Percentiles rank a stretch among this genome's conserved stretches.
Conservation (phyloP, 2,888 invertebrate species). For the Tuberolachnus salignus region DNA sequence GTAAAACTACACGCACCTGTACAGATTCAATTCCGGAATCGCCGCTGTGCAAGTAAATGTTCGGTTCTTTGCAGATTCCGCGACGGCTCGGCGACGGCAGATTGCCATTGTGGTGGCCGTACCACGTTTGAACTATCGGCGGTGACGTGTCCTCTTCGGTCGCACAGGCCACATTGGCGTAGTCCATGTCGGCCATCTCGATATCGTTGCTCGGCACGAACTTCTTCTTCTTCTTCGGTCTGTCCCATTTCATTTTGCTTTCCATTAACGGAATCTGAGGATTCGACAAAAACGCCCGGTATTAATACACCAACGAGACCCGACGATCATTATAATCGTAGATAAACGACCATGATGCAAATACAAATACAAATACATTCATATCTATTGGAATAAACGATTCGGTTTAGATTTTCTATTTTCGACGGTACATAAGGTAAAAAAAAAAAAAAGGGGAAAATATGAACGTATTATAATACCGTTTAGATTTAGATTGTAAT, state of each 20-base stretch:
- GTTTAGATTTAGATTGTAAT: too few species aligned
- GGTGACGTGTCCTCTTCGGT: slow-evolving; percentile 57
- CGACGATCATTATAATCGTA: too few species aligned
- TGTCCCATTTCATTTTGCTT: slow-evolving; percentile 44
- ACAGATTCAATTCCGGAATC: slow-evolving; percentile 76
- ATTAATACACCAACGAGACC: neutral
- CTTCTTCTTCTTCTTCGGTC: slow-evolving; percentile 38
- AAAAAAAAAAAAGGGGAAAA: too few species aligned
- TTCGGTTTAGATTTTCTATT: too few species aligned
- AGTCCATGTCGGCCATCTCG: slow-evolving; percentile 29
- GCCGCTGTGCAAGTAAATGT: slow-evolving; percentile 71
- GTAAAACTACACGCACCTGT: slow-evolving; percentile 65
- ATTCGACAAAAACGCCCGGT: neutral
- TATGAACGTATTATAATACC: too few species aligned
- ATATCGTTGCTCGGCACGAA: slow-evolving; percentile 22
- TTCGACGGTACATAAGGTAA: too few species aligned
- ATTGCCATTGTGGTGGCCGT: slow-evolving; percentile 67
- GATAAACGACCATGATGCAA: too few species aligned
- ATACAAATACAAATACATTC: too few species aligned
- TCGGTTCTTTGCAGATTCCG: slow-evolving; percentile 68
- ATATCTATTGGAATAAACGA: too few species aligned
- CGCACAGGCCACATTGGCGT: slow-evolving; percentile 49
- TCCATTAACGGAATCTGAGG: slow-evolving; percentile 46
- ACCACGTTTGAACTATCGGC: slow-evolving; percentile 70
- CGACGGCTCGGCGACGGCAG: slow-evolving; percentile 73